These are phyloP conservation scores for Phortica magna DNA, from an alignment of 2,888 invertebrate genomes.

Conservation along the genomic window DNA sequence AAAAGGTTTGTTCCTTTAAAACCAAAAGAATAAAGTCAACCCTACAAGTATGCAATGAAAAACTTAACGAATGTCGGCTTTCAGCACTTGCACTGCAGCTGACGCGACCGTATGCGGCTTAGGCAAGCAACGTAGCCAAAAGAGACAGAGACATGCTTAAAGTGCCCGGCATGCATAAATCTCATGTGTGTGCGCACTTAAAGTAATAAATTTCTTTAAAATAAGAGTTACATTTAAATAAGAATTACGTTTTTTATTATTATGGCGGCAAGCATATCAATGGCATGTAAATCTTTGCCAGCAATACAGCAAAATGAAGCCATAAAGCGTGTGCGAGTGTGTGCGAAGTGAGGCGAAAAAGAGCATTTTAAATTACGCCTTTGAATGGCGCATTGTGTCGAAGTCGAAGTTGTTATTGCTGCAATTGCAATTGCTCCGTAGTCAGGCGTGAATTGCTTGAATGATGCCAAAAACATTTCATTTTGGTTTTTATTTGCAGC, in stretches of 20 bases:
- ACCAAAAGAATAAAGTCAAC: background rate
- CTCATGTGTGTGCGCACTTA: slow-evolving; percentile 59
- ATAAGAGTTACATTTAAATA: slow-evolving; percentile 55
- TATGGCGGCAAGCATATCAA: slow-evolving; percentile 45
- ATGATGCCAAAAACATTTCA: slow-evolving; percentile 57
- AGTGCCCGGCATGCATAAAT: slow-evolving; percentile 53
- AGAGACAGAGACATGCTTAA: background rate
- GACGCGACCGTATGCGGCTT: background rate
- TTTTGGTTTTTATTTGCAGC: slow-evolving; percentile 7
- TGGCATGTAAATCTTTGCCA: slow-evolving; percentile 23
- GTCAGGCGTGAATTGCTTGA: slow-evolving; percentile 31
- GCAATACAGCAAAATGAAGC: slow-evolving; percentile 40
- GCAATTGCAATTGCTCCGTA: background rate
- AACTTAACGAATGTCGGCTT: background rate
- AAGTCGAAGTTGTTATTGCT: background rate
- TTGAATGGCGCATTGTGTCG: slow-evolving; percentile 57
- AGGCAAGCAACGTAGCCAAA: background rate
- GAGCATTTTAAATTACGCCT: slow-evolving; percentile 70
- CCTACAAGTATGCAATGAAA: background rate
- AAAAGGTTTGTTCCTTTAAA: background rate
- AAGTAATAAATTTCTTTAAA: slow-evolving; percentile 62
- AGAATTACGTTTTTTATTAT: slow-evolving; percentile 39
- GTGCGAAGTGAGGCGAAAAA: slow-evolving; percentile 34
- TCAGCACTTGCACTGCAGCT: background rate
- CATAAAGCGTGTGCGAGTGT: slow-evolving; percentile 43